Conservation (phyloP, 1,140 invertebrate genomes). For the Drosophila fuyamai region DNA sequence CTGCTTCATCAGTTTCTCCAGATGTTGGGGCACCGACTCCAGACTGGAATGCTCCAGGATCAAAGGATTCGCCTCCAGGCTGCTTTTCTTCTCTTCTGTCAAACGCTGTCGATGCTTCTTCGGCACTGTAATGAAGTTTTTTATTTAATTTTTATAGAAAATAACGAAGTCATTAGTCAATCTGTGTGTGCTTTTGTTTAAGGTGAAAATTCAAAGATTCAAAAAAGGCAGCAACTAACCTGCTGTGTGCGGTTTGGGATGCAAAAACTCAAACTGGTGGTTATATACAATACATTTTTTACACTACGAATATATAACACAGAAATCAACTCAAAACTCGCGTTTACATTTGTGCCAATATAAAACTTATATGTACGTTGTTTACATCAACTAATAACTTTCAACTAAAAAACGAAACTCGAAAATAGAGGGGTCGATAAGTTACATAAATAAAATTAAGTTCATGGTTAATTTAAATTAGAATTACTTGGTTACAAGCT, state of each 20-base stretch:
- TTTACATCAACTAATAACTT: slow-evolving; percentile 15
- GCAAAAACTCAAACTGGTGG: slow-evolving; percentile 36
- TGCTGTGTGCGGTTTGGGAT: slow-evolving; percentile 32
- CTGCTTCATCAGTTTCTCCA: slow-evolving; percentile 45
- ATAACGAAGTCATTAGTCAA: slow-evolving; percentile 21
- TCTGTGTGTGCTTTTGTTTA: slow-evolving; percentile 18
- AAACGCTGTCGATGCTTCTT: slow-evolving; percentile 2
- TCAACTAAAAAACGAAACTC: slow-evolving; percentile 12
- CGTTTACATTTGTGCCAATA: slow-evolving; percentile 2
- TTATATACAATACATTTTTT: slow-evolving; percentile 33
- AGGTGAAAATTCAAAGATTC: slow-evolving; percentile 3
- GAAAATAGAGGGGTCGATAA: not conserved
- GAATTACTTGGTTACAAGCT: slow-evolving; percentile 12
- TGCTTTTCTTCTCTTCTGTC: not conserved
- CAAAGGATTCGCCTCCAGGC: slow-evolving; percentile 30
- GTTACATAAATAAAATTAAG: not conserved
- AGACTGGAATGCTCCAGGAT: slow-evolving; percentile 58
- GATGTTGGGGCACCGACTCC: slow-evolving; percentile 51
- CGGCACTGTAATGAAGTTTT: slow-evolving; percentile 56
- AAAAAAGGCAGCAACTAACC: slow-evolving; percentile 34
- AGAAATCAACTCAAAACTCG: slow-evolving; percentile 22
- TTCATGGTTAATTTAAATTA: slow-evolving; percentile 1
- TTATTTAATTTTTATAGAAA: slow-evolving; percentile 6
- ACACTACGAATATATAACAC: slow-evolving; percentile 26
- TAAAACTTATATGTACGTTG: no score